Conservation (phyloP, 2,888 invertebrate species). For the Trachelus tabidus region DNA sequence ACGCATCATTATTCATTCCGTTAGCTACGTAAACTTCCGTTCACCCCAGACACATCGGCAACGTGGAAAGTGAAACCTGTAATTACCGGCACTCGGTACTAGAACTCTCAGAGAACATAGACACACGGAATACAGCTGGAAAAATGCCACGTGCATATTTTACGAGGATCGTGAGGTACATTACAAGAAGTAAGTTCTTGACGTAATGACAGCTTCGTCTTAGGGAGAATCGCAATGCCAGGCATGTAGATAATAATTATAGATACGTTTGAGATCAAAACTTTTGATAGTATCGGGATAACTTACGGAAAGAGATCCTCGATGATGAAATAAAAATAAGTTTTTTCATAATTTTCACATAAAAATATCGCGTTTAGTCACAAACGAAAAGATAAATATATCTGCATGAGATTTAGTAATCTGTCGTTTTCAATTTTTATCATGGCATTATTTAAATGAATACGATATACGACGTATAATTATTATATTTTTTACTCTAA, state of each 20-base stretch:
- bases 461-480: background rate
- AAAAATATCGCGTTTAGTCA: background rate
- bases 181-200: conserved; percentile 18
- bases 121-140: conserved; percentile 2
- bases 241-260: background rate
- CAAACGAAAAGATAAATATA: background rate
- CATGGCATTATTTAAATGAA: background rate
- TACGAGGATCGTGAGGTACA: conserved; percentile 10
- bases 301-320: background rate
- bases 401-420: background rate
- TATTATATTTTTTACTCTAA: background rate
- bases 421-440: background rate
- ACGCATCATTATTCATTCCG: background rate
- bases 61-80: background rate
- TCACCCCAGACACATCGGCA: background rate
- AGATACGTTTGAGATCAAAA: background rate
- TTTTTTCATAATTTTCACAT: no score
- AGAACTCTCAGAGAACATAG: background rate
- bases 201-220: conserved; percentile 19
- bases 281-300: background rate
- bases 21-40: background rate
- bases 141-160: conserved; percentile 21
- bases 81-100: background rate
- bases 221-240: conserved; percentile 1
- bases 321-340: background rate